Conservation (phyloP, 2,113 vertebrate species). For the Apodemus sylvaticus region DNA sequence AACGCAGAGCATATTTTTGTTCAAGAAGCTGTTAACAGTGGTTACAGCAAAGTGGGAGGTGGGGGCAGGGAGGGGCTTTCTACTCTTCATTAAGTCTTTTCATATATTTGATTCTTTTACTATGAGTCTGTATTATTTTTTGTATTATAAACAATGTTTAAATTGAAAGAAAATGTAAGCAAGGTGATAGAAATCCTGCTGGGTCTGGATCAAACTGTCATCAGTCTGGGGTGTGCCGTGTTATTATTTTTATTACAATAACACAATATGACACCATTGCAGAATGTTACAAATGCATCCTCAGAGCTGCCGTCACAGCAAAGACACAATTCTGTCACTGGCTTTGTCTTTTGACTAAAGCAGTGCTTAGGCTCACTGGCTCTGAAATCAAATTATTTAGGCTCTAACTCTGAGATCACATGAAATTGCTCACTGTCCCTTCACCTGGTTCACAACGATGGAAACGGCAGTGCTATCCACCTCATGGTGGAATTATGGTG, state of each 20-base stretch:
- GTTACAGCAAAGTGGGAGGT: conserved; percentile 39
- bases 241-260: conserved; percentile 68
- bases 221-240: background rate
- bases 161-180: conserved; percentile 53
- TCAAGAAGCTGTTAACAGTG: conserved; percentile 29
- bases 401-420: background rate
- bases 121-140: conserved; percentile 52
- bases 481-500: background rate
- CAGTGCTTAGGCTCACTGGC: background rate
- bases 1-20: conserved; percentile 55
- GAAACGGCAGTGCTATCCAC: background rate
- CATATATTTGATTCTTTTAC: background rate
- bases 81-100: conserved; percentile 39
- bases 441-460: background rate
- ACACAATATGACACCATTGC: background rate
- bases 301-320: background rate
- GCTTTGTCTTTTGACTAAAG: background rate
- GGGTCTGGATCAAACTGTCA: conserved; percentile 16
- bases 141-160: conserved; percentile 60
- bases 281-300: background rate
- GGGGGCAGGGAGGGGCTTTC: background rate
- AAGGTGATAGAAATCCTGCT: conserved; percentile 25
- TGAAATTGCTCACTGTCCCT: background rate
- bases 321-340: background rate
- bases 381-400: conserved; percentile 8